Conservation (phyloP, 2,113 vertebrate genomes). For the Dipodomys stephensi region DNA sequence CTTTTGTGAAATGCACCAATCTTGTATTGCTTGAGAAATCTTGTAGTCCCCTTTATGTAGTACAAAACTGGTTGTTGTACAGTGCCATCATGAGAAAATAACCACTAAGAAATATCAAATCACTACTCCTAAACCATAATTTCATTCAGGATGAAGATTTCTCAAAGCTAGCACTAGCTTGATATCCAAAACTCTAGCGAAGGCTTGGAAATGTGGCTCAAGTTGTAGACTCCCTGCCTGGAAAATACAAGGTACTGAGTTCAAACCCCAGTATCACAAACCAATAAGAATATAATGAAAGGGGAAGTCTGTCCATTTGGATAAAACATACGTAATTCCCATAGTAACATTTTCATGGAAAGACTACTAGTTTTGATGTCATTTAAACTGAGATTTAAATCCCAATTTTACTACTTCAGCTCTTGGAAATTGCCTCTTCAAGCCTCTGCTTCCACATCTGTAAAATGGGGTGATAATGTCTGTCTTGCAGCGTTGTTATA, state of each 20-base stretch:
- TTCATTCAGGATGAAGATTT: not conserved
- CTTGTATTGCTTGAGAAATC: not conserved
- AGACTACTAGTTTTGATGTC: not conserved
- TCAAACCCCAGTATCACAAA: no score
- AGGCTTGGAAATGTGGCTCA: not conserved
- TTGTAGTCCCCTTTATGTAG: not conserved
- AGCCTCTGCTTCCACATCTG: not conserved
- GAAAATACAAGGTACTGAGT: no score
- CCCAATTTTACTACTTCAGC: not conserved
- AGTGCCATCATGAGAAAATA: not conserved
- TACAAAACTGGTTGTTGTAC: not conserved
- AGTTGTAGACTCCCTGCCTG: no score
- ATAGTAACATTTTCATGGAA: not conserved
- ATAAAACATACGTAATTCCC: not conserved
- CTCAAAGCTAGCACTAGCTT: not conserved
- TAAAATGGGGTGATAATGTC: not conserved
- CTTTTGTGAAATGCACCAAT: not conserved
- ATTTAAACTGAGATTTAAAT: not conserved
- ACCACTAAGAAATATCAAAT: not conserved
- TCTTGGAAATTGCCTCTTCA: constrained; percentile 12
- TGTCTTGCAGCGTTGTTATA: not conserved
- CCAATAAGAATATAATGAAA: no score
- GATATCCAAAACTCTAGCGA: not conserved
- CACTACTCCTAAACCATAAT: not conserved
- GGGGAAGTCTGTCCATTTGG: no score